A percentile compares a stretch with the other conserved stretches of the same genome.
Conservation (phyloP, 2,888 invertebrate species). For the Ypsolopha scabrella region DNA sequence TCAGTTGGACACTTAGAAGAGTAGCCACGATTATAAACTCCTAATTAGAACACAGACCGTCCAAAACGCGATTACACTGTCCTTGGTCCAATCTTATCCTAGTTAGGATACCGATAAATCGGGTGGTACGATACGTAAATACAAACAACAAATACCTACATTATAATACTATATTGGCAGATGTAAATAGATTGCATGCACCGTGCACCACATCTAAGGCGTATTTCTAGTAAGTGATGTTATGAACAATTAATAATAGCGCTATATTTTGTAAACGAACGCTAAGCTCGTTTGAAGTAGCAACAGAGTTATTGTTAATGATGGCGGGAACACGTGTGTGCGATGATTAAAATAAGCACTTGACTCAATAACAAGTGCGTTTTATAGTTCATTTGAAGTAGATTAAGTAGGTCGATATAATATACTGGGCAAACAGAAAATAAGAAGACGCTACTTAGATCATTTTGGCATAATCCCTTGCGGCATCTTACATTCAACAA, state of each 20-base stretch:
- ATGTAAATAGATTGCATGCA: no score
- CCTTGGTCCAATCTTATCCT: no score
- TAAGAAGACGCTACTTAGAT: no score
- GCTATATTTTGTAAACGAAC: conserved; percentile 2
- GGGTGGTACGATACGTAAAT: no score
- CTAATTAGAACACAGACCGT: no score
- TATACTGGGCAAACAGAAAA: no score
- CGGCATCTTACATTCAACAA: no score
- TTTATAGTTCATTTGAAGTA: conserved; percentile 1
- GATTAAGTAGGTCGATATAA: not conserved
- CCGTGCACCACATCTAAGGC: not conserved
- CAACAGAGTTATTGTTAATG: conserved; percentile 2
- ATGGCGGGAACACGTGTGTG: not conserved
- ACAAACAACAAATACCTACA: not conserved
- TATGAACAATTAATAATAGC: not conserved
- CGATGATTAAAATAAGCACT: conserved; percentile 4
- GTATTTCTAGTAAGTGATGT: not conserved
- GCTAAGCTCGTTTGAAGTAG: not conserved
- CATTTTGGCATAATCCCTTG: no score
- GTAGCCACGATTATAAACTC: no score
- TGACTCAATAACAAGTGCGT: not conserved
- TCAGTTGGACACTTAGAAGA: no score
- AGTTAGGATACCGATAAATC: no score
- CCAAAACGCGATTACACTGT: no score
- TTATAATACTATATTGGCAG: not conserved